Base-by-base conservation (phyloP, 2,797 vertebrate genomes). In the Epinephelus awoara region DNA sequence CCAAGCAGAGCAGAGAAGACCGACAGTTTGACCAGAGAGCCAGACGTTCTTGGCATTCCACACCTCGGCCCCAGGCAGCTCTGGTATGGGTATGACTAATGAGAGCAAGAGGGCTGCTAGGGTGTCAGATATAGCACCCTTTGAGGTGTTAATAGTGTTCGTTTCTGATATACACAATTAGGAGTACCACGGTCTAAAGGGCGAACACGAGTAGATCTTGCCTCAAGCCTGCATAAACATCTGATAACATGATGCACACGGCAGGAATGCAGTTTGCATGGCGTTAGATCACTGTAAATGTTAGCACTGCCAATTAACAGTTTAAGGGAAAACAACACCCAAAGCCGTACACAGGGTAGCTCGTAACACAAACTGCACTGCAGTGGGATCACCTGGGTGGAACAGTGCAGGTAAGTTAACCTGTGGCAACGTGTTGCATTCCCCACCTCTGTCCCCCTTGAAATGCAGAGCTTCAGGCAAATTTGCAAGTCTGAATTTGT, bases 41-140 rank as follows among this genome's bases (percentile, higher is more conserved):
- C 49, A 59, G 58, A 19, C 87, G 77, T 91, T 90, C 83, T 51
- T 87, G 34, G 79, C 84, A 91, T 93, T 92, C 89, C 90, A 78
- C 88, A 89, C 82, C 80, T 83, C 38, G 15, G 78, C 80, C 81
- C 21, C 72, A 42, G 86, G 83, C 80, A 77, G 58, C 80, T 84
- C 69, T 90, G 85, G 79, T 84, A 85, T 75, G 75, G 62, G 64
- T 69, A 61, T 77, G 84, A 84, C 90, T 84, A 91, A 92, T 88
- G 80, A 88, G 83, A 81, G 76, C 65, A 79, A 75, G 66, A 71
- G 66, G 72, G 77, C 59, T 0, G 51, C 69, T 34, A 38, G 42
- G 72, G 88, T 89, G 90, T 90, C 73, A 88, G 89, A 85, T 80
- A 50, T 50, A 76, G 74, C 89, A 80, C 83, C 70, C 77, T 78